phyloP scores from a whole-genome alignment of 2,113 vertebrate species.

The Apistogramma diplotaenia region DNA sequence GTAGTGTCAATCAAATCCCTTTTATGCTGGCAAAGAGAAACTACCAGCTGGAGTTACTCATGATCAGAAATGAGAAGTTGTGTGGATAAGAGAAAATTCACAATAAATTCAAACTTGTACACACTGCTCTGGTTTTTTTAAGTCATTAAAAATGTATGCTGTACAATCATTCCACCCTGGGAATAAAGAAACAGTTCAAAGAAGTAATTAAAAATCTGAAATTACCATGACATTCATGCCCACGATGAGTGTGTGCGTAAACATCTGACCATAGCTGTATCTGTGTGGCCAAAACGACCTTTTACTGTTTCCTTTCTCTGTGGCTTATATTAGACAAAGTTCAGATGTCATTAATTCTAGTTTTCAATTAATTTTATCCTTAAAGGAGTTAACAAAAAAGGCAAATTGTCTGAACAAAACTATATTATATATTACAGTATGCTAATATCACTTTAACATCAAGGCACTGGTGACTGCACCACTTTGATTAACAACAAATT shows the following conservation, averaged over 20 bases:
- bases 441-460: neutral
- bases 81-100: neutral
- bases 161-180: too few species aligned
- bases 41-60: neutral
- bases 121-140: neutral
- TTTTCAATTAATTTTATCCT: too few species aligned
- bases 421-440: neutral
- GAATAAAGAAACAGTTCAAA: too few species aligned
- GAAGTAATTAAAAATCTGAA: too few species aligned
- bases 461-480: neutral
- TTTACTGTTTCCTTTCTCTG: too few species aligned
- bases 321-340: too few species aligned
- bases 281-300: neutral
- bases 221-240: neutral
- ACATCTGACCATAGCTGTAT: neutral
- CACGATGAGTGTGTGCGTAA: neutral
- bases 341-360: too few species aligned
- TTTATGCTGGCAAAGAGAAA: neutral
- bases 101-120: neutral
- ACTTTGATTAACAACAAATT: neutral
- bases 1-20: neutral
- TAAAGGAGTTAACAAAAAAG: too few species aligned
- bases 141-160: neutral
- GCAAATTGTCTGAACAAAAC: too few species aligned
- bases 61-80: neutral